Base-by-base conservation (phyloP, 2,888 invertebrate genomes). In the Myopa tessellatipennis region DNA sequence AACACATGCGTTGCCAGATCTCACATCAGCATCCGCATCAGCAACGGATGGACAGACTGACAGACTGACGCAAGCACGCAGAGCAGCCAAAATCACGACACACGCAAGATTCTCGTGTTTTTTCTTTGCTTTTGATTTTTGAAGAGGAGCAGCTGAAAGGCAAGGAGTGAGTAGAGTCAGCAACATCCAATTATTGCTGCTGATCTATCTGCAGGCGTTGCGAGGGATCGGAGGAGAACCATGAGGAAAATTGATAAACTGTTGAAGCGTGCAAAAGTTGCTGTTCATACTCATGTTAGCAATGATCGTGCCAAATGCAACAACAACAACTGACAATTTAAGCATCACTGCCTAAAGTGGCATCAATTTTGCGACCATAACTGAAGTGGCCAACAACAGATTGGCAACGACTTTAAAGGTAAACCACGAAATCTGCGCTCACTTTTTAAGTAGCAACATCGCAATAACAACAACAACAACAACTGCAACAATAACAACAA, bases 271-370 rank as follows among this genome's bases (percentile, higher is more conserved):
- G 61, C 34, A 63, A 63, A 63, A 1, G 50, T 8, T 40, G 14
- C 74, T 16, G 26, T 65, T 61, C 65, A 50, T n/a, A 50, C 7
- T 50, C 69, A 69, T 50, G 50, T 50, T 69, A 38, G 67, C 38
- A 38, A 67, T 40, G 69, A 69, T 69, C 69, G n/a, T n/a, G 14
- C 5, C 69, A 45, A 69, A 70, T 70, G 55, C 52, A 70, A 70
- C 70, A 52, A 38, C 70, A 12, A 65, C 65, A 63, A 34, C 63
- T 6, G 55, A n/a, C 55, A 55, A 55, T 55, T n/a, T n/a, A 10
- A 26, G 36, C 26, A n/a, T 18, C 26, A 18, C 34, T 63, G 63
- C 63, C 18, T 63, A 18, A 63, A 63, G 26, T 65, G 14, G 38
- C 65, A 38, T 38, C 38, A 14, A 5, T 65, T 65, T 38, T 26